Evolutionary conservation across 2,797 vertebrate genomes (phyloP).

Genomic region (Octomys mimax): DNA sequence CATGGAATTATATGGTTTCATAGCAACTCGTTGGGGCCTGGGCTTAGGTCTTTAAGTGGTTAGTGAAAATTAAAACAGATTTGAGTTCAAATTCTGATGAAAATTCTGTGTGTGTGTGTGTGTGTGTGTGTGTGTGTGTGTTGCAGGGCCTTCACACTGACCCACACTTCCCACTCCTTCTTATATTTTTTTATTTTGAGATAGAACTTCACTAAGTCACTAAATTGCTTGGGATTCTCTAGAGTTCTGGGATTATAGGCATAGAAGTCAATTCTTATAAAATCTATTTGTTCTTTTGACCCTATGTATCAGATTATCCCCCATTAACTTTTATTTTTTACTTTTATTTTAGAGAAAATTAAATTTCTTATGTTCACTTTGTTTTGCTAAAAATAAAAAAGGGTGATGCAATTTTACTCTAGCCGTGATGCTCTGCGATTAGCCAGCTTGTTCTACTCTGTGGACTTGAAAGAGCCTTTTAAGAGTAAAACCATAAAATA

Average conservation of each 20-base stretch:
- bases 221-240: neutral
- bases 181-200: neutral
- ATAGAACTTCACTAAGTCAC: neutral
- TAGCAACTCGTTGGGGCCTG: neutral
- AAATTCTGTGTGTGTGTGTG: neutral
- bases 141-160: neutral
- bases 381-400: slow-evolving; percentile 49
- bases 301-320: neutral
- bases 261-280: slow-evolving; percentile 22
- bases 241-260: neutral
- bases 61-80: neutral
- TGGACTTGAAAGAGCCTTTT: slow-evolving; percentile 63
- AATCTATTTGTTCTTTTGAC: slow-evolving; percentile 8
- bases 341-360: slow-evolving; percentile 37
- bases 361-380: slow-evolving; percentile 8
- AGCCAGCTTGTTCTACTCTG: slow-evolving; percentile 61
- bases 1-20: neutral
- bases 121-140: neutral
- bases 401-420: slow-evolving; percentile 39
- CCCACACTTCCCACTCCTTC: neutral
- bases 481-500: slow-evolving; percentile 70
- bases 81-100: slow-evolving; percentile 7
- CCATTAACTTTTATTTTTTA: slow-evolving; percentile 1
- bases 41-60: neutral
- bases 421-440: slow-evolving; percentile 13